Base-by-base conservation (phyloP, 2,113 vertebrate species). In the Platysteira castanea region DNA sequence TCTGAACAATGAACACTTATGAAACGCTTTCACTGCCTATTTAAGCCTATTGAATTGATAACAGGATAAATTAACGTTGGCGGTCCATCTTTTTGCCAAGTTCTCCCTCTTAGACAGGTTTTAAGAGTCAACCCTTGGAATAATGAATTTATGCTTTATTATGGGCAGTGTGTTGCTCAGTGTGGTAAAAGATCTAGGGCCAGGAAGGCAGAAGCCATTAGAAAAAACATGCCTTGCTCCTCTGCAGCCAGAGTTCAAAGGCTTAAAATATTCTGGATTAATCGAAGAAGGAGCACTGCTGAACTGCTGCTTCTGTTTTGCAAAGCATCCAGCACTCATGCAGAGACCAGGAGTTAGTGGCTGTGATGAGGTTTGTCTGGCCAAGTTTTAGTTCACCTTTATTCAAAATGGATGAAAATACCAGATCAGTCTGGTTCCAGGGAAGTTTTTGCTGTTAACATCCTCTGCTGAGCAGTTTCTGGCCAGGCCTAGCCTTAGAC, bases 31-130 rank as follows among this genome's bases (percentile, higher is more conserved):
- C 67, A 57, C 77, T 96, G 95, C 77, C 86, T 94, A 79, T 97
- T 96, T 96, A 95, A 96, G 92, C 92, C 93, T 94, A 90, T 94
- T 96, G 96, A 97, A 96, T 95, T 96, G 97, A 96, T 95, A 97
- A 97, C 94, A 46, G 76, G 56, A 93, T 90, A 96, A 97, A 97
- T 97, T 96, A 97, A 92, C 95, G 91, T 93, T 91, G 95, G 68
- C 96, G 90, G 84, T 82, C 74, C 75, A 91, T 96, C 88, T 94
- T 95, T 93, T 87, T 93, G 94, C 91, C 95, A 96, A 90, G 86
- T 74, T 93, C 69, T 91, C 37, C 53, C 90, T 94, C 81, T 96
- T 89, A 94, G 86, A 81, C 61, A 90, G 70, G 89, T 96, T 91
- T 93, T 83, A 92, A 93, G 92, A 83, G 49, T 76, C 54, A 73